phyloP scores from a whole-genome alignment of 1,140 invertebrate genomes.

The Macrobrachium nipponense region DNA sequence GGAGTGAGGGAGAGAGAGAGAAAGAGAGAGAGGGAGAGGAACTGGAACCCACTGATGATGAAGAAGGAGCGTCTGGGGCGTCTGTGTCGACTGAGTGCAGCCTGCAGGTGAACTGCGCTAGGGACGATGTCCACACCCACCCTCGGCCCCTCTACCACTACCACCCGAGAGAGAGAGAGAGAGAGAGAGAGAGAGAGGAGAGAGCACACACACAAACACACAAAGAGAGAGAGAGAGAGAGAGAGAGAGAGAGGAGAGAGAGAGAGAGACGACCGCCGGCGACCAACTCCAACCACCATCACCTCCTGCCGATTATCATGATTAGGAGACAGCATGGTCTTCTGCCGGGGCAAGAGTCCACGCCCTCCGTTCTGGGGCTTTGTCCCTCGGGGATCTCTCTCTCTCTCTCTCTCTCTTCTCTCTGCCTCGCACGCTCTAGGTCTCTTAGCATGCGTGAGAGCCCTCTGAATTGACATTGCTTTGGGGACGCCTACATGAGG shows the following conservation, averaged over 20 bases:
- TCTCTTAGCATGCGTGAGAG: neutral
- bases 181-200: conserved; percentile 1
- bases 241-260: conserved; percentile 13
- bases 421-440: conserved; percentile 19
- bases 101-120: conserved; percentile 53
- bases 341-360: too few relatives aligned
- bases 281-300: too few relatives aligned
- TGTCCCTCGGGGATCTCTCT: neutral
- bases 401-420: neutral
- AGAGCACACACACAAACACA: neutral
- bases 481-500: neutral
- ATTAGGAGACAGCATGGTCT: too few relatives aligned
- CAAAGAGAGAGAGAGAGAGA: conserved; percentile 11
- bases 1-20: too few relatives aligned
- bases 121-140: conserved; percentile 33
- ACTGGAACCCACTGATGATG: neutral
- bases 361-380: neutral
- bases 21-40: neutral
- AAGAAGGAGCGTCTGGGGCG: neutral
- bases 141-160: conserved; percentile 19
- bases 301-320: too few relatives aligned
- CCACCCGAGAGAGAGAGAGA: conserved; percentile 1
- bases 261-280: neutral
- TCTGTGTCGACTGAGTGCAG: conserved; percentile 32
- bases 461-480: too few relatives aligned